phyloP scores from a whole-genome alignment of 2,113 vertebrate species.

The Sitta europaea region DNA sequence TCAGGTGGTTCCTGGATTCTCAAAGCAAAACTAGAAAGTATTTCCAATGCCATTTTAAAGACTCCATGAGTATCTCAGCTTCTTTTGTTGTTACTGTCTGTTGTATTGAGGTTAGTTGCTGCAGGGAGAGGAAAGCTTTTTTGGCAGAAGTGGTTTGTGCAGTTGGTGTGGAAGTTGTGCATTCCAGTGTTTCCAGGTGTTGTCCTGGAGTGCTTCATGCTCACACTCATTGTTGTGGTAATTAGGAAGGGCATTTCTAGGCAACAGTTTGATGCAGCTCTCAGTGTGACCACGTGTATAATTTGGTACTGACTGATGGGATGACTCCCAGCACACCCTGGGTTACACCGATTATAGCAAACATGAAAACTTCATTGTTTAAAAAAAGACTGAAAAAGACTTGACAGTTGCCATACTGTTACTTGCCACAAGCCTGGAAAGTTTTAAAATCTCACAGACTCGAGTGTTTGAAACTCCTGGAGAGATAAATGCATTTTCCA shows the following conservation, averaged over 20 bases:
- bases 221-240: not conserved
- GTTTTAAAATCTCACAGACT: not conserved
- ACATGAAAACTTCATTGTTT: not conserved
- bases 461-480: not conserved
- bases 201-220: not conserved
- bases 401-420: not conserved
- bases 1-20: not conserved
- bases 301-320: not conserved
- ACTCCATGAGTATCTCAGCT: not conserved
- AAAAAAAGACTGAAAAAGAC: not conserved
- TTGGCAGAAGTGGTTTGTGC: not conserved
- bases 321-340: not conserved
- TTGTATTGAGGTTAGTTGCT: not conserved
- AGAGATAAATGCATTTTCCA: not conserved
- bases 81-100: not conserved
- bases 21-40: not conserved
- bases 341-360: not conserved
- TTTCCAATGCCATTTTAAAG: not conserved
- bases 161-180: not conserved
- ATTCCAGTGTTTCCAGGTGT: not conserved
- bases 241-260: not conserved
- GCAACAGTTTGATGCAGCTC: not conserved
- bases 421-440: not conserved
- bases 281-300: not conserved
- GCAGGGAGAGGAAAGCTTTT: not conserved